phyloP scores from a whole-genome alignment of 2,797 vertebrate genomes.

The Tauraco hartlaubi region DNA sequence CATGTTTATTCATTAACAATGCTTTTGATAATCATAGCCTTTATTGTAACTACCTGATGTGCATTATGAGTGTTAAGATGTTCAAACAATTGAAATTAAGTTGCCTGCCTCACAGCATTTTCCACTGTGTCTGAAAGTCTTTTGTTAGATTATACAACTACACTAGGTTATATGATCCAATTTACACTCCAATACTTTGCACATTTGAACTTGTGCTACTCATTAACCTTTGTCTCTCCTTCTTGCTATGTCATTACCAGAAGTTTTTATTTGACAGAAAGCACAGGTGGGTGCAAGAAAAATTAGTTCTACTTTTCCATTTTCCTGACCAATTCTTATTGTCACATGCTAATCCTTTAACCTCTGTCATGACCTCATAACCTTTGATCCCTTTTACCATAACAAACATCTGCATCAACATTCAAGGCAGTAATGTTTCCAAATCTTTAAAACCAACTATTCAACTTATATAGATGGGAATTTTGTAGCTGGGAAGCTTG shows the following conservation, averaged over 20 bases:
- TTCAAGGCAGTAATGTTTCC: constrained; percentile 72
- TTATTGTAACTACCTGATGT: constrained; percentile 55
- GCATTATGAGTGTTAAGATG: constrained; percentile 69
- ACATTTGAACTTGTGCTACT: constrained; percentile 83
- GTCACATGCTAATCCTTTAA: constrained; percentile 85
- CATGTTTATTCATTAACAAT: constrained; percentile 26
- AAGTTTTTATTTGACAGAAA: constrained; percentile 84
- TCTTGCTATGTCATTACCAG: constrained; percentile 77
- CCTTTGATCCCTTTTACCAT: constrained; percentile 88
- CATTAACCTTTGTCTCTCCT: constrained; percentile 81
- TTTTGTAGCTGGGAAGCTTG: constrained; percentile 63
- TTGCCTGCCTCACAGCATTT: constrained; percentile 77
- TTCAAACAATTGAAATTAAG: constrained; percentile 79
- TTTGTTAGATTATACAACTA: constrained; percentile 70
- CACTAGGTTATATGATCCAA: constrained; percentile 70
- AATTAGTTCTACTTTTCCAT: constrained; percentile 83
- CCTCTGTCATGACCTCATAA: constrained; percentile 86
- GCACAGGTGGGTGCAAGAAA: constrained; percentile 85
- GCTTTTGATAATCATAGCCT: constrained; percentile 25
- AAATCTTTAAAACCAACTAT: constrained; percentile 55
- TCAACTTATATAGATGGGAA: constrained; percentile 60
- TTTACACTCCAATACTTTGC: constrained; percentile 76
- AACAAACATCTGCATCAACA: constrained; percentile 83
- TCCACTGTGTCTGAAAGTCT: constrained; percentile 69
- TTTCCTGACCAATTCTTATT: constrained; percentile 81